Evolutionary conservation across 2,888 invertebrate genomes (phyloP), one percentile per base, ranked within the genome.

Genomic region (Julus scanicus): DNA sequence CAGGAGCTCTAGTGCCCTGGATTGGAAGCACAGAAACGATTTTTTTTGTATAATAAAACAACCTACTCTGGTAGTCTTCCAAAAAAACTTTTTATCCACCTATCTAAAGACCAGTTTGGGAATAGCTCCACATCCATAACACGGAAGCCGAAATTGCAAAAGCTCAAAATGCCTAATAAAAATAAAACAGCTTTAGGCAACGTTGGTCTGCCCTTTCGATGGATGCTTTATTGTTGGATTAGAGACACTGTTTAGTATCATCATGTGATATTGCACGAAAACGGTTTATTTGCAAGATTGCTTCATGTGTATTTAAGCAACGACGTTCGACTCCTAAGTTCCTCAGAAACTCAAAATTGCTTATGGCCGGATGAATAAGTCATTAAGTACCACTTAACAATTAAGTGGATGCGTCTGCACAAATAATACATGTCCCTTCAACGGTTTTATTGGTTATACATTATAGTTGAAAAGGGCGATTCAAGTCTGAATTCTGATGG

Each of bases 101-200:
- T 63, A n/a, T 63, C 63, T 63, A 63, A 63, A 63, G 63, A 63
- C 63, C n/a, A 63, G 63, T 63, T 63, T 63, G 63, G 63, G 63
- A 63, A 63, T 63, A 63, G 63, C 63, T 1, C 63, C n/a, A n/a
- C 63, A 20, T n/a, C 63, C 63, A 63, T 63, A 63, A 63, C n/a
- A n/a, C 2, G 63, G 6, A n/a, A n/a, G 63, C 63, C n/a, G 63
- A 63, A 63, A 63, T 63, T 63, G 63, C 63, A n/a, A 63, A n/a
- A 15, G 63, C n/a, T 63, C n/a, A 6, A 63, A 63, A 63, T 63
- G 63, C 6, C 17, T 63, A 63, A 63, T 63, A 63, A 63, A 63
- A 63, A 63, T 63, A 63, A 63, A 63, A 63, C 63, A 63, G 63
- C 63, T 63, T 63, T 63, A n/a, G 63, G 63, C 63, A n/a, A 6